These are phyloP conservation scores for Orcinus orca DNA, from an alignment of 2,113 vertebrate genomes.

Conservation along the genomic window DNA sequence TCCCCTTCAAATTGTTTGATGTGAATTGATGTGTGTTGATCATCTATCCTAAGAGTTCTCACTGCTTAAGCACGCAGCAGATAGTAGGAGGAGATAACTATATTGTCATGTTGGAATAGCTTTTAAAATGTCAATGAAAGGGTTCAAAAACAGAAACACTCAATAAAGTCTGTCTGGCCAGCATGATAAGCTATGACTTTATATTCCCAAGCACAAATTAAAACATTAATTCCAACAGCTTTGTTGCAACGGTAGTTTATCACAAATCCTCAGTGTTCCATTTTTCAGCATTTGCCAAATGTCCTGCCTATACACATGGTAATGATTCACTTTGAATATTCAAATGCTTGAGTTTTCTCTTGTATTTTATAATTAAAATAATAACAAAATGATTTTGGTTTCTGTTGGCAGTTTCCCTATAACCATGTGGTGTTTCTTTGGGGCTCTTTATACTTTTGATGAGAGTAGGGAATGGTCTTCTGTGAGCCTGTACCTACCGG, in stretches of 20 bases:
- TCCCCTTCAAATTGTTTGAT: not conserved
- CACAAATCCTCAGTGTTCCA: conserved; percentile 55
- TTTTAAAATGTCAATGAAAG: conserved; percentile 76
- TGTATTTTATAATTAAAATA: conserved; percentile 38
- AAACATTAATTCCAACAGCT: conserved; percentile 63
- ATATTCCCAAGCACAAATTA: conserved; percentile 39
- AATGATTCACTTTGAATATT: conserved; percentile 59
- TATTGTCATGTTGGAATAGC: not conserved
- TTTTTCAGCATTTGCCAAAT: conserved; percentile 59
- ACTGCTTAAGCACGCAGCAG: not conserved
- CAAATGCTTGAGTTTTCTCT: not conserved
- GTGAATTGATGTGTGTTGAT: not conserved
- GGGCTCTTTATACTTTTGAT: not conserved
- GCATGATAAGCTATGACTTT: conserved; percentile 68
- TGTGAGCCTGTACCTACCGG: not conserved
- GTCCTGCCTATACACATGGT: not conserved
- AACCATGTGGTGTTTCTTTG: not conserved
- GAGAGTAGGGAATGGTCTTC: not conserved
- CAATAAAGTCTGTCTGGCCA: conserved; percentile 50
- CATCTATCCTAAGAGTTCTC: not conserved
- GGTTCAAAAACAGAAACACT: conserved; percentile 65
- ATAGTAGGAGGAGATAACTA: conserved; percentile 5
- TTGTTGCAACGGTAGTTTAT: conserved; percentile 66
- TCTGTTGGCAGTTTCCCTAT: conserved; percentile 14
- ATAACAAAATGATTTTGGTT: not conserved